Conservation (phyloP, 2,888 invertebrate genomes). For the Uropetala carovei region DNA sequence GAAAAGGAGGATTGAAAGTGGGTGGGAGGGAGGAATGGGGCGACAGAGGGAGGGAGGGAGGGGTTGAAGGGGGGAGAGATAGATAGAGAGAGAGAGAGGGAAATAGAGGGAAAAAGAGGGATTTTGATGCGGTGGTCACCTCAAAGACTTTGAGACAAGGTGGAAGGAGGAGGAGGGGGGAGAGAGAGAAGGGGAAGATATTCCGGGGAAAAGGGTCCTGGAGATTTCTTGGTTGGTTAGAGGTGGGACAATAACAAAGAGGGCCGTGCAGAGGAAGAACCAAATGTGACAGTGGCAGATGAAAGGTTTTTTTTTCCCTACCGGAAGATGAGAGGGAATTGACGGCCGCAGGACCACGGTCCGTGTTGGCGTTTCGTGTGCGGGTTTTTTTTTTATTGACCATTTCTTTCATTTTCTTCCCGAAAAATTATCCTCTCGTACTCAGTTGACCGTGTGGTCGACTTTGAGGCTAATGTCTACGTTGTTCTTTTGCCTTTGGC, state of each 20-base stretch:
- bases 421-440: no score
- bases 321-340: conserved; percentile 30
- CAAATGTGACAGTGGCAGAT: conserved; percentile 52
- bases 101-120: not conserved
- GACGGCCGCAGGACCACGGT: not conserved
- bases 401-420: not conserved
- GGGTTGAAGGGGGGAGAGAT: not conserved
- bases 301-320: conserved; percentile 26
- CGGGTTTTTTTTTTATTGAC: not conserved
- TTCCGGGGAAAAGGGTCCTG: not conserved
- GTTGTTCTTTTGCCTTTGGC: no score
- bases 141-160: conserved; percentile 53
- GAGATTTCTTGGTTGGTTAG: conserved; percentile 21
- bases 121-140: conserved; percentile 55
- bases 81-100: not conserved
- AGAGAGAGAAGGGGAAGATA: conserved; percentile 34
- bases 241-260: conserved; percentile 47
- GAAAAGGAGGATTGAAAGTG: not conserved
- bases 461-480: no score
- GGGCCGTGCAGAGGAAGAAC: conserved; percentile 35
- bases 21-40: not conserved
- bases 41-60: no score
- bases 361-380: not conserved
- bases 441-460: no score
- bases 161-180: conserved; percentile 32